A percentile compares a stretch with the other conserved stretches of the same genome.
Evolutionary conservation across 2,797 vertebrate species (phyloP).

Genomic region (Cyprinella venusta): DNA sequence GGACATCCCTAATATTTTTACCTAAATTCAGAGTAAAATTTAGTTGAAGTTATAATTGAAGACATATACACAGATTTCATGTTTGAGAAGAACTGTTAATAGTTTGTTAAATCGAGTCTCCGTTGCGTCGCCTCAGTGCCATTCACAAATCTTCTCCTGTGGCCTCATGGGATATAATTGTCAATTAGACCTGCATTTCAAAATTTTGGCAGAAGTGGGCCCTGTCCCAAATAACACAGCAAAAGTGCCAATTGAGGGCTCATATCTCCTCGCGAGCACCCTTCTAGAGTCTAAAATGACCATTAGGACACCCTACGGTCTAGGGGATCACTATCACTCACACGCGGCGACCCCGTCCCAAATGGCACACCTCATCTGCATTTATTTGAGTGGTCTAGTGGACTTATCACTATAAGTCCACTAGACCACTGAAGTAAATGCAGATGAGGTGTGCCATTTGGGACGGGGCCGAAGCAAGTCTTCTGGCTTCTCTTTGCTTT

Average conservation of each 20-base stretch:
- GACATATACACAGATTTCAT: no score
- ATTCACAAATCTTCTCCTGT: not conserved
- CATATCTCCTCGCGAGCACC: not conserved
- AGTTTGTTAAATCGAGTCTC: no score
- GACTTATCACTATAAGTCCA: no score
- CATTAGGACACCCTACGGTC: not conserved
- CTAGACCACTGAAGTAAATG: no score
- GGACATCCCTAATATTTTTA: no score
- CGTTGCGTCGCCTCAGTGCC: not conserved
- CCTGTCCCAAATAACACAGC: no score
- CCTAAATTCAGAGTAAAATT: no score
- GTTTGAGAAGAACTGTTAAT: no score
- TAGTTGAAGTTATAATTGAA: no score
- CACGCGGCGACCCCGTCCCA: not conserved
- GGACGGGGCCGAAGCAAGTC: no score
- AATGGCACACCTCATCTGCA: not conserved
- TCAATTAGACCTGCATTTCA: not conserved
- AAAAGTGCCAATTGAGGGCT: not conserved
- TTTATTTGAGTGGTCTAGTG: fast-evolving
- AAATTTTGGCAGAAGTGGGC: no score
- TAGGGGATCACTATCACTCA: not conserved
- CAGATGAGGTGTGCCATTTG: no score
- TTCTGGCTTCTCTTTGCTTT: not conserved
- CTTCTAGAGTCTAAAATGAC: not conserved
- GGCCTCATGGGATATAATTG: not conserved